These are phyloP conservation scores for Heliothis subflexa DNA, from an alignment of 1,140 invertebrate species.

Conservation along the genomic window DNA sequence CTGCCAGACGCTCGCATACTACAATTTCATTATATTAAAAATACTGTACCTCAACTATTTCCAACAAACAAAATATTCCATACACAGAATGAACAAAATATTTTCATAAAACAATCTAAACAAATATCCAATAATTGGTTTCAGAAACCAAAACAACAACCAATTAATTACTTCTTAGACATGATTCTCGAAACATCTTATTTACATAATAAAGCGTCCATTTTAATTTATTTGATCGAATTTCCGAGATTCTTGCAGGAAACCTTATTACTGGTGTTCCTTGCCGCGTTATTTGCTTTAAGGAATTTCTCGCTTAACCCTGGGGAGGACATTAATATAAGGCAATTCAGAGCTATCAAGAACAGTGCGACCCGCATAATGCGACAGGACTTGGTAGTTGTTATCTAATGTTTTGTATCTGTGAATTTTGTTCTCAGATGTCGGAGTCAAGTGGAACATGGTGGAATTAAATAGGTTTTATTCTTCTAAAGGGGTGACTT, in stretches of 20 bases:
- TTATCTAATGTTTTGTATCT: conserved; percentile 36
- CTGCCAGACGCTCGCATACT: neutral
- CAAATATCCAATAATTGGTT: neutral
- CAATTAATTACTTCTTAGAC: neutral
- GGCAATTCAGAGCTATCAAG: conserved; percentile 39
- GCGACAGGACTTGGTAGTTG: conserved; percentile 32
- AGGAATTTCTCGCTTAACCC: conserved; percentile 36
- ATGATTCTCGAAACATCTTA: neutral
- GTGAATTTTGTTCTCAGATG: conserved; percentile 8
- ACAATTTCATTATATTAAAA: conserved; percentile 11
- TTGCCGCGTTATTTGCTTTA: conserved; percentile 25
- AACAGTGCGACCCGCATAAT: conserved; percentile 43
- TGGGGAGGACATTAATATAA: conserved; percentile 41
- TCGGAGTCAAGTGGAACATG: conserved; percentile 10
- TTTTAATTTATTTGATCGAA: conserved; percentile 29
- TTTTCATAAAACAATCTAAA: neutral
- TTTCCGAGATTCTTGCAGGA: neutral
- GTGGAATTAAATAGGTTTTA: neutral
- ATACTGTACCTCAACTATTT: neutral
- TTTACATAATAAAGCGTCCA: conserved; percentile 26
- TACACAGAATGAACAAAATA: neutral
- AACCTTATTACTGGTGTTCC: conserved; percentile 30
- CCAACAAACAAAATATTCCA: neutral
- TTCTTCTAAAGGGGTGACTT: too few species aligned
- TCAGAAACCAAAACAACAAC: conserved; percentile 1